Base-by-base conservation (phyloP, 2,113 vertebrate genomes). In the Daphoenositta chrysoptera region DNA sequence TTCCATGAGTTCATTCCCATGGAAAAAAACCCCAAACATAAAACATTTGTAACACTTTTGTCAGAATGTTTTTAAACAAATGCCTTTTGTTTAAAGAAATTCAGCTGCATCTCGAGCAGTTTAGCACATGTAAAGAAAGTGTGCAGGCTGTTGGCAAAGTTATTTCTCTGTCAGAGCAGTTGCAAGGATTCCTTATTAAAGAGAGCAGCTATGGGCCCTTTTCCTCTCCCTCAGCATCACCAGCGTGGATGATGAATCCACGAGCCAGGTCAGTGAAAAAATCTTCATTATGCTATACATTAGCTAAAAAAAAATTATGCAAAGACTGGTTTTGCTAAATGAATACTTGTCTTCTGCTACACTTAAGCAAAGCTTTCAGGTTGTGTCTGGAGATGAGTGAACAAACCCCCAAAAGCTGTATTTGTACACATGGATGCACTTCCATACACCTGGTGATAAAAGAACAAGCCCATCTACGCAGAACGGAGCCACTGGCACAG, bases 81-180 rank as follows among this genome's bases (percentile, higher is more conserved):
- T 81, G 92, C 27, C 83, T 78, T 94, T 95, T 95, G 90, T 95
- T 94, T 94, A 92, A 82, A 93, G 82, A 88, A 68, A 83, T 88
- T 96, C 94, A 93, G 86, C 94, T 97, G 94, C 54, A 72, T 57
- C 71, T 83, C 35, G 0, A 95, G 83, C 90, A 90, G 83, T 86
- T 95, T 76, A 83, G 58, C 90, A 94, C 71, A 89, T 54, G 71
- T 70, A 83, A 83, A 77, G 76, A 88, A 89, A 95, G 50, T 0
- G 2, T 42, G 19, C 26, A 4, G 33, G 47, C 63, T 83, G 50
- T 68, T 94, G 80, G 90, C 83, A 83, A 54, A 65, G 54, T 24
- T 17, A 2, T 42, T 94, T 61, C 50, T 86, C 66, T n/a, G 9
- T 37, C 63, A 57, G 54, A 42, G 15, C 19, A 42, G 45, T 83